Base-by-base conservation (phyloP, 2,888 invertebrate species). In the Phyto melanocephala region DNA sequence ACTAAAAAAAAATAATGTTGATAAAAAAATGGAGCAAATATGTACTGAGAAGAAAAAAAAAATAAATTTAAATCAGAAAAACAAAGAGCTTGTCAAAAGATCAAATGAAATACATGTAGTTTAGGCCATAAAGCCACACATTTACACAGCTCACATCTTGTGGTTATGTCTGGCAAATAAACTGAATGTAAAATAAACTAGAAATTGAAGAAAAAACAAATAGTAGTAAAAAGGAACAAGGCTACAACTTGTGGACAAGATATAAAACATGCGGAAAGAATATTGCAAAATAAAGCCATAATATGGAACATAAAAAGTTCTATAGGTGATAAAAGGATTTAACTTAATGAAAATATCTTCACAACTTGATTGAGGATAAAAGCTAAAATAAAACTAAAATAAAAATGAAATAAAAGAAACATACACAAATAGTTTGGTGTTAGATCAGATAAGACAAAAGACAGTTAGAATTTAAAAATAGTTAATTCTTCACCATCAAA, bases 291-390 rank as follows among this genome's bases (percentile, higher is more conserved):
- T n/a, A 28, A 58, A 28, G 11, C n/a, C 40, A 6, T 2, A 24
- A 52, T 33, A 42, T 50, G 42, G 35, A 70, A 54, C 45, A 72
- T 58, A 58, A 58, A 79, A 71, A 58, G 63, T 75, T 81, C 70
- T 70, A 60, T 54, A 81, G 74, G 74, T 54, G 78, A 78, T 81
- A 81, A 81, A 81, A 45, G 63, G 70, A 81, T 81, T 78, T 65
- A 37, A 17, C 40, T 72, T 54, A 81, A 81, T 68, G 72, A 81
- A 77, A 77, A 77, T 72, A 65, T 72, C 15, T 72, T 20, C 67
- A 45, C 10, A 37, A 67, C 13, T 28, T 28, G 6, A 28, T 5
- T 5, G 28, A 28, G 28, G 28, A 28, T 28, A 28, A 6, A 28
- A 28, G 28, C 28, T 28, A 6, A 28, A 5, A 28, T 28, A n/a